phyloP scores from a whole-genome alignment of 2,113 vertebrate species.

The Triplophysa dalaica region DNA sequence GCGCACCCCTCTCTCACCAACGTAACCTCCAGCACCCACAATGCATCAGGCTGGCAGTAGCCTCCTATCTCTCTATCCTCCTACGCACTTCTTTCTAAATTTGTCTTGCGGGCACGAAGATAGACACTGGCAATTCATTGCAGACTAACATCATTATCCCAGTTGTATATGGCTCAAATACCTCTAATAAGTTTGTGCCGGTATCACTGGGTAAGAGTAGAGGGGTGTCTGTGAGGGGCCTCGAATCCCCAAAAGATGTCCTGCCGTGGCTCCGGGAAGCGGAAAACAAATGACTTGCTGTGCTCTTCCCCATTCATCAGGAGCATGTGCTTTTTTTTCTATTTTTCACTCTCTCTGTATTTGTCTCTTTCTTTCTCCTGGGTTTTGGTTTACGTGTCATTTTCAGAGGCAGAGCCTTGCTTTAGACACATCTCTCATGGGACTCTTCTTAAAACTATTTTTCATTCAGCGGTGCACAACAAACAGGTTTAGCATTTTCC shows the following conservation, averaged over 20 bases:
- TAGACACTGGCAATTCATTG: conserved; percentile 28
- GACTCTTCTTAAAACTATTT: conserved; percentile 29
- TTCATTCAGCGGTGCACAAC: conserved; percentile 23
- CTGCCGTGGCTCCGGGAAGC: conserved; percentile 30
- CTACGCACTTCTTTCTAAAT: conserved; percentile 18
- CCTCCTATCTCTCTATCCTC: conserved; percentile 12
- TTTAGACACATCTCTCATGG: conserved; percentile 5
- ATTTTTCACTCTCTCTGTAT: conserved; percentile 8
- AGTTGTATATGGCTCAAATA: conserved; percentile 42
- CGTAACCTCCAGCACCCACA: background rate
- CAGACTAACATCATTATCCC: conserved; percentile 39
- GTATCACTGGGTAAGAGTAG: conserved; percentile 40
- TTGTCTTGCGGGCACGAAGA: conserved; percentile 30
- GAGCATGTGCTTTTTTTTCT: conserved; percentile 15
- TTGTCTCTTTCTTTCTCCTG: background rate
- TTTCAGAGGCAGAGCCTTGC: background rate
- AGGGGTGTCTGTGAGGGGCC: conserved; percentile 27
- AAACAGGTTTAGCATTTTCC: conserved; percentile 10
- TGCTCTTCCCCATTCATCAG: conserved; percentile 49
- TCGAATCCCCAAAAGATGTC: conserved; percentile 39
- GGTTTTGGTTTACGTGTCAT: background rate
- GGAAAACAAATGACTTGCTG: conserved; percentile 49
- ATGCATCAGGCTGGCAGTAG: conserved; percentile 5
- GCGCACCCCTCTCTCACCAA: background rate
- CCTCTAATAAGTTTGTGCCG: conserved; percentile 32